A percentile compares a stretch with the other conserved stretches of the same genome.
Evolutionary conservation across 2,113 vertebrate species (phyloP).

Genomic region (Galbula dea): DNA sequence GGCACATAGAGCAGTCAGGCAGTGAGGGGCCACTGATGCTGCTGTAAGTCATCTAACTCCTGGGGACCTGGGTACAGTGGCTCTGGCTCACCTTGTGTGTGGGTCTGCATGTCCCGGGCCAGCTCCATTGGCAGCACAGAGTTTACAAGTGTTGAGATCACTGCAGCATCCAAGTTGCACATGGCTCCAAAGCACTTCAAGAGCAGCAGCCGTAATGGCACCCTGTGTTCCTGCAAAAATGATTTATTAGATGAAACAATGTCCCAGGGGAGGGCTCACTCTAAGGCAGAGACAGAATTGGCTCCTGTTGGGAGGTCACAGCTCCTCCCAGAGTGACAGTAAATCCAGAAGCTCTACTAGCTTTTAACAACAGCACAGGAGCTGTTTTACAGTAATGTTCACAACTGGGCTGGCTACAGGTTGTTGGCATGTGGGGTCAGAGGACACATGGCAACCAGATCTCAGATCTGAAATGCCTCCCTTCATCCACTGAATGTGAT

Average conservation of each 20-base stretch:
- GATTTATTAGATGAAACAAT: background rate
- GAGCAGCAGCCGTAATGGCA: slow-evolving; percentile 86
- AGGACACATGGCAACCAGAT: background rate
- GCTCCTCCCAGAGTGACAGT: background rate
- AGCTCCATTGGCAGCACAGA: slow-evolving; percentile 96
- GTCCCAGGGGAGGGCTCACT: background rate
- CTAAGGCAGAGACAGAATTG: background rate
- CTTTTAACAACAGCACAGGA: background rate
- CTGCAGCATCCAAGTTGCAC: slow-evolving; percentile 88
- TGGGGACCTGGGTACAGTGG: background rate
- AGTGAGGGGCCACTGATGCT: background rate
- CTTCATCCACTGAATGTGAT: background rate
- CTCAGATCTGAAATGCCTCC: background rate
- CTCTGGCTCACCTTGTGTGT: slow-evolving; percentile 83
- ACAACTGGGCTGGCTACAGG: background rate
- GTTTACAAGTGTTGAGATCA: slow-evolving; percentile 93
- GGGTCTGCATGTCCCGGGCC: slow-evolving; percentile 92
- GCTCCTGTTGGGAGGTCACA: background rate
- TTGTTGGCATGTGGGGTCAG: rapidly evolving
- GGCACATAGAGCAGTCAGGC: background rate
- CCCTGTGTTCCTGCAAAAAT: slow-evolving; percentile 85
- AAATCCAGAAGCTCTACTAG: background rate
- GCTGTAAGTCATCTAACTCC: background rate
- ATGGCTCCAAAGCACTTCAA: slow-evolving; percentile 98
- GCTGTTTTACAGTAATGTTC: rapidly evolving